Evolutionary conservation across 2,113 vertebrate genomes (phyloP).

Genomic region (Xyrauchen texanus): DNA sequence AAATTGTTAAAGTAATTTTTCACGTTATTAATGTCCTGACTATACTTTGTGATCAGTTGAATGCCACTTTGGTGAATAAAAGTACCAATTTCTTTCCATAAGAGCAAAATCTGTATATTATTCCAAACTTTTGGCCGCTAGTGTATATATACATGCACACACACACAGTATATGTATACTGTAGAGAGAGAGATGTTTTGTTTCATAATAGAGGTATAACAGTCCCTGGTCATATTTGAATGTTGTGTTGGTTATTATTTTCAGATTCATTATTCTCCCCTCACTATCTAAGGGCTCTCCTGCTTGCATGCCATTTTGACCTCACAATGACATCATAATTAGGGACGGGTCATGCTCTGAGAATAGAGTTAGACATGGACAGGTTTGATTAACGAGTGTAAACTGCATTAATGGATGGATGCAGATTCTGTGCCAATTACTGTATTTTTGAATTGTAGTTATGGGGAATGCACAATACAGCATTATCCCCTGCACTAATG

Average conservation of each 20-base stretch:
- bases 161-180: too few relatives aligned
- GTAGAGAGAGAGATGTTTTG: not conserved
- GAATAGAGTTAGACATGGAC: not conserved
- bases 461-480: not conserved
- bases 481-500: conserved; percentile 57
- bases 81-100: too few relatives aligned
- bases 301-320: not conserved
- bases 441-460: conserved; percentile 28
- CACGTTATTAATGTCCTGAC: too few relatives aligned
- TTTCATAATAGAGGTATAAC: not conserved
- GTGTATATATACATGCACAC: too few relatives aligned
- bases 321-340: not conserved
- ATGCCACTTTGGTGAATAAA: too few relatives aligned
- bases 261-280: not conserved
- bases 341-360: not conserved
- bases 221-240: not conserved
- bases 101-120: too few relatives aligned
- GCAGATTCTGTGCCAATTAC: conserved; percentile 43
- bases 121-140: too few relatives aligned
- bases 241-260: not conserved
- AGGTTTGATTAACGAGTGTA: not conserved
- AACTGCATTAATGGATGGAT: not conserved
- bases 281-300: conserved; percentile 23
- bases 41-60: too few relatives aligned
- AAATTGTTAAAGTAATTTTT: too few relatives aligned